These are phyloP conservation scores for Spinus olivaceus DNA, from an alignment of 2,797 vertebrate species.

Conservation along the genomic window DNA sequence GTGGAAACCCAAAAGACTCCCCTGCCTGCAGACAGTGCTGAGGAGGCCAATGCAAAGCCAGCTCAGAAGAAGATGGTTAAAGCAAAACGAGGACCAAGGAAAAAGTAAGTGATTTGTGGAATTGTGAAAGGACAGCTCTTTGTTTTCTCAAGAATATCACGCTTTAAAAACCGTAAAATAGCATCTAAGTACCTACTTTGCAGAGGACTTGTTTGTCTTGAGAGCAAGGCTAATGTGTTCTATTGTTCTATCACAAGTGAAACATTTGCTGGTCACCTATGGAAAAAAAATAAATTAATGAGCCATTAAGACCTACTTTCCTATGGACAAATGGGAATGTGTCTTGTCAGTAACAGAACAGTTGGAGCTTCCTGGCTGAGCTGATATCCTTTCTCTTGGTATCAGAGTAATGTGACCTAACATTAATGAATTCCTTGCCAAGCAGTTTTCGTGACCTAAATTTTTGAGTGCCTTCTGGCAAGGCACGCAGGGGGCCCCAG, in stretches of 20 bases:
- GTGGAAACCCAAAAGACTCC: slow-evolving; percentile 56
- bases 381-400: not conserved
- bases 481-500: not conserved
- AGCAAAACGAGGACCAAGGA: slow-evolving; percentile 77
- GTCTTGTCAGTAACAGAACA: not conserved
- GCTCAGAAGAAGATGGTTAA: slow-evolving; percentile 74
- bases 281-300: not conserved
- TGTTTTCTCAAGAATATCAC: not conserved
- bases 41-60: slow-evolving; percentile 71
- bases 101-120: slow-evolving; percentile 74
- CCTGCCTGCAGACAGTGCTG: slow-evolving; percentile 56
- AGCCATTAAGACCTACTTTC: not conserved
- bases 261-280: not conserved
- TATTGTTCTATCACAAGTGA: not conserved
- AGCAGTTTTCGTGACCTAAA: not conserved
- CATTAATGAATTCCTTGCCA: not conserved
- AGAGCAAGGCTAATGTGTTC: not conserved
- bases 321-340: not conserved
- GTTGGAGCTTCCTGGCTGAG: not conserved
- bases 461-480: slow-evolving; percentile 7
- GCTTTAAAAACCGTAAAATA: not conserved
- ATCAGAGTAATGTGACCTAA: not conserved
- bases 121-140: not conserved
- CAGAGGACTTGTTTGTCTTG: not conserved
- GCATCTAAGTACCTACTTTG: not conserved